phyloP scores from a whole-genome alignment of 1,140 invertebrate genomes.

The Triops cancriformis region DNA sequence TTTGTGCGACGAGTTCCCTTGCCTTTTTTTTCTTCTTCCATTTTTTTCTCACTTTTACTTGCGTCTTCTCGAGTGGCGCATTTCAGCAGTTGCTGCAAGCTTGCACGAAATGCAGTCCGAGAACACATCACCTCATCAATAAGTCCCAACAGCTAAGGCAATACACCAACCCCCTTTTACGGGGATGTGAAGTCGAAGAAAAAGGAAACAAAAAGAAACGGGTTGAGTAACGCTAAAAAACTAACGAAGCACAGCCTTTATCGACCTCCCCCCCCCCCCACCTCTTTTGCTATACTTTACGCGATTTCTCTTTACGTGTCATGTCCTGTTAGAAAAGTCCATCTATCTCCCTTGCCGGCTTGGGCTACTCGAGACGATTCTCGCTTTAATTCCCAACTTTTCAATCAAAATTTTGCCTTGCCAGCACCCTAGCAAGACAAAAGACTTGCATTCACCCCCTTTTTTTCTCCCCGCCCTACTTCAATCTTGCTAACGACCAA shows the following conservation, averaged over 20 bases:
- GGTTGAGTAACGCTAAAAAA: background rate
- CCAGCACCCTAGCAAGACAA: background rate
- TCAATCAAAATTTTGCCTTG: background rate
- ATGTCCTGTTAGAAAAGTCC: background rate
- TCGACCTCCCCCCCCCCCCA: background rate
- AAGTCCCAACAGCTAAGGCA: conserved; percentile 2
- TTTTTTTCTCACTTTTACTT: background rate
- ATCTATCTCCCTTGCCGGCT: background rate
- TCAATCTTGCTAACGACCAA: background rate
- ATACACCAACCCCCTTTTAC: background rate
- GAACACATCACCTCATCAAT: conserved; percentile 7
- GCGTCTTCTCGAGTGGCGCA: background rate
- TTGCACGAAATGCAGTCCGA: background rate
- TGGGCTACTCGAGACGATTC: background rate
- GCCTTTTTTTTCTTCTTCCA: background rate
- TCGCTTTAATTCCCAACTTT: background rate
- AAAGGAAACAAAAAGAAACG: background rate
- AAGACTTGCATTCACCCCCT: no score
- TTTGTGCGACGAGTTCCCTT: background rate
- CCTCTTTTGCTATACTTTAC: background rate
- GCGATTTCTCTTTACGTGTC: background rate
- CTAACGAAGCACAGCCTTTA: background rate
- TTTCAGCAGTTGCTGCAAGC: conserved; percentile 1
- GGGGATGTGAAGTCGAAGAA: background rate
- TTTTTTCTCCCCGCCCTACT: background rate